Percentiles rank a stretch among this genome's conserved stretches.
Conservation (phyloP, 2,113 vertebrate genomes). For the Pheucticus melanocephalus region DNA sequence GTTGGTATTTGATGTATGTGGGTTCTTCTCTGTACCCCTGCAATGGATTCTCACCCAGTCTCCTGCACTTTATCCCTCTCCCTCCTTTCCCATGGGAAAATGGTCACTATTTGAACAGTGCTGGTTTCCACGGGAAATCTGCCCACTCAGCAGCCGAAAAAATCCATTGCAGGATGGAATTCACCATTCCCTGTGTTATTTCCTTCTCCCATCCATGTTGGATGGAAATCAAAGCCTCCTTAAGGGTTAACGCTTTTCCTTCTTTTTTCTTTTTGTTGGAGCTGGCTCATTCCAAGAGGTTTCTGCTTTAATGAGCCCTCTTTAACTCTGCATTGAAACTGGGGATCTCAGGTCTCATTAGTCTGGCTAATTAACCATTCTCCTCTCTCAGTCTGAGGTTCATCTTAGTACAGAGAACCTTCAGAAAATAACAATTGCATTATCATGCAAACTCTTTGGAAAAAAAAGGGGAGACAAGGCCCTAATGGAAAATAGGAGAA, state of each 20-base stretch:
- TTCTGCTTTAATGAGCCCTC: slow-evolving; percentile 31
- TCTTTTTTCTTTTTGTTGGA: neutral
- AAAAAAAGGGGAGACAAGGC: neutral
- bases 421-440: slow-evolving; percentile 5
- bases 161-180: neutral
- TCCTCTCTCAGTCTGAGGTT: neutral
- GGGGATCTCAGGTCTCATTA: slow-evolving; percentile 34
- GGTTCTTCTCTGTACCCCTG: neutral
- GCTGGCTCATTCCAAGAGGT: neutral
- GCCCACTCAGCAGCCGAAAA: neutral
- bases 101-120: neutral
- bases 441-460: neutral
- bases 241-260: neutral
- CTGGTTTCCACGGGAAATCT: neutral
- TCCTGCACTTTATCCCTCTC: neutral
- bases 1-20: neutral
- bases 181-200: neutral
- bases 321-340: neutral
- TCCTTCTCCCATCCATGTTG: neutral
- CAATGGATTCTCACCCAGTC: neutral
- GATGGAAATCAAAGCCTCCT: neutral
- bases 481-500: neutral
- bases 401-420: neutral
- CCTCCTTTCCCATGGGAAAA: neutral
- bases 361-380: slow-evolving; percentile 38